Evolutionary conservation across 2,113 vertebrate species (phyloP).

Genomic region (Paradoxurus hermaphroditus): DNA sequence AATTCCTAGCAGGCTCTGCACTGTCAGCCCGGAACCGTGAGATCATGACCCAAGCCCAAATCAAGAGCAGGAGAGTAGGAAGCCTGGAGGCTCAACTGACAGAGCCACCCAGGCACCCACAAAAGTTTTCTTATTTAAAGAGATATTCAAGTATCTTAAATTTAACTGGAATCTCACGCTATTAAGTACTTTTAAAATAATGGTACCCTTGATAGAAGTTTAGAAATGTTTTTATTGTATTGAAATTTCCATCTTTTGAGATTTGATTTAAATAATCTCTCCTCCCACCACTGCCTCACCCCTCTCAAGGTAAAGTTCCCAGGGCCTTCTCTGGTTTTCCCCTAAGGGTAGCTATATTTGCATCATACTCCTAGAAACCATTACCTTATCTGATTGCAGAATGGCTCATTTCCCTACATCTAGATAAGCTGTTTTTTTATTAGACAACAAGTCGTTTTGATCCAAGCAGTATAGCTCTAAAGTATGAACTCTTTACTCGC

Average conservation of each 20-base stretch:
- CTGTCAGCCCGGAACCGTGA: too few relatives aligned
- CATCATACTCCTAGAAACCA: neutral
- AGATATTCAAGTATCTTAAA: neutral
- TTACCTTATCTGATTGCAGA: constrained; percentile 24
- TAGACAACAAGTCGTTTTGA: constrained; percentile 1
- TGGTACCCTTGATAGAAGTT: neutral
- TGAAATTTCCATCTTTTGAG: constrained; percentile 1
- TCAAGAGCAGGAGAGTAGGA: too few relatives aligned
- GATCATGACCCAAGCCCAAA: too few relatives aligned
- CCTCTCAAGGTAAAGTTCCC: neutral
- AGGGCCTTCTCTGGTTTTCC: neutral
- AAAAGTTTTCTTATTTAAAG: constrained; percentile 32
- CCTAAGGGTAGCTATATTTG: neutral
- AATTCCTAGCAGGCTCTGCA: too few relatives aligned
- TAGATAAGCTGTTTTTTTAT: neutral
- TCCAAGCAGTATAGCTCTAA: neutral
- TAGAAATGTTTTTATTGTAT: constrained; percentile 32
- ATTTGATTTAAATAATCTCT: neutral
- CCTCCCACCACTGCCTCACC: too few relatives aligned
- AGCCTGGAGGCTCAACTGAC: too few relatives aligned
- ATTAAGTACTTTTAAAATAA: constrained; percentile 14
- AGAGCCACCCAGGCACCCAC: neutral
- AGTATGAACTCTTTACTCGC: constrained; percentile 24
- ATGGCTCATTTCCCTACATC: neutral
- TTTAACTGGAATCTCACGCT: neutral